A percentile compares a stretch with the other conserved stretches of the same genome.
Evolutionary conservation across 2,797 vertebrate genomes (phyloP).

Genomic region (Acanthopagrus latus): DNA sequence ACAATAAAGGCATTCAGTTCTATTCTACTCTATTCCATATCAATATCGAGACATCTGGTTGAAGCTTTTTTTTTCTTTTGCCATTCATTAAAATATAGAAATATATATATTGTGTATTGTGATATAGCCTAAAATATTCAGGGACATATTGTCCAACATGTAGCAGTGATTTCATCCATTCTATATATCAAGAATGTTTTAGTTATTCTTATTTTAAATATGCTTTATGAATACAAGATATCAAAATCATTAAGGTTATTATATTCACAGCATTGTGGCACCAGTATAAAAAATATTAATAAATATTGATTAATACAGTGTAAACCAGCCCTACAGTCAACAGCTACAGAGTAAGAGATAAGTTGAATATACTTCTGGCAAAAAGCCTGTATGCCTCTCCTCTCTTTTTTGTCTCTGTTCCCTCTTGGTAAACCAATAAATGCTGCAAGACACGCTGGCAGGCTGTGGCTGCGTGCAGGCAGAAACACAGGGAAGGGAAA

Average conservation of each 20-base stretch:
- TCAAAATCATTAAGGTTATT: background rate
- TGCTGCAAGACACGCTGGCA: conserved; percentile 22
- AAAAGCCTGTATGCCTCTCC: background rate
- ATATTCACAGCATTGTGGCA: background rate
- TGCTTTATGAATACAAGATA: background rate
- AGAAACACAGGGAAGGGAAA: conserved; percentile 39
- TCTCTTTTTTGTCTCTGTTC: conserved; percentile 8
- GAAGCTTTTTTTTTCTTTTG: too few relatives aligned
- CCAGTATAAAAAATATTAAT: background rate
- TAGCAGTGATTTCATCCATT: background rate
- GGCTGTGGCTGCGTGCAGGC: conserved; percentile 48
- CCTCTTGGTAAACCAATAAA: conserved; percentile 39
- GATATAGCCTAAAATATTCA: too few relatives aligned
- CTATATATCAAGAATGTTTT: background rate
- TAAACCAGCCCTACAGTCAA: conserved; percentile 12
- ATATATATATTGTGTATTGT: too few relatives aligned
- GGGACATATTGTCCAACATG: too few relatives aligned
- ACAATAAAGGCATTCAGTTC: too few relatives aligned
- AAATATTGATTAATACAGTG: background rate
- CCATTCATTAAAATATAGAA: too few relatives aligned
- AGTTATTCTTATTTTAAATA: background rate
- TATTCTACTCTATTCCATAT: too few relatives aligned
- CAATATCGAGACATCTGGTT: too few relatives aligned
- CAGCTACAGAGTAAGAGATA: background rate
- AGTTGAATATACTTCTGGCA: conserved; percentile 13